Evolutionary conservation across 2,797 vertebrate genomes (phyloP), one percentile per base, ranked within the genome.

Genomic region (Onychomys torridus): DNA sequence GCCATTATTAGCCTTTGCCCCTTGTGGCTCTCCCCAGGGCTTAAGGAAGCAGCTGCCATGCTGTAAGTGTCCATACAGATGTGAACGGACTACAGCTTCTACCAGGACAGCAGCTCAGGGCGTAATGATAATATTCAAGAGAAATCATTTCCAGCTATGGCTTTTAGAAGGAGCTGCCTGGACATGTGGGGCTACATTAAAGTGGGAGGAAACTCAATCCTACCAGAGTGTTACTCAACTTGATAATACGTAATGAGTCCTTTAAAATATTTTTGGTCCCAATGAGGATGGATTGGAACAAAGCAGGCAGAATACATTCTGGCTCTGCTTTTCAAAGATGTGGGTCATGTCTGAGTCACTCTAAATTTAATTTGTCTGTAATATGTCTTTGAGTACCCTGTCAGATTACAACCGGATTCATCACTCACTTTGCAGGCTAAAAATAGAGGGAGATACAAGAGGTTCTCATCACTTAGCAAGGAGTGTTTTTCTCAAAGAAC

Each of bases 351-450:
- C 84, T 67, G 86, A 93, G 78, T 78, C 46, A 13, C 55, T 6
- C 8, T 95, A 88, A 88, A 97, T 89, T 97, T 95, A 95, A 96
- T 95, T 96, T 93, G 86, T 61, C 49, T 93, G 43, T 93, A 94
- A 94, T 95, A 93, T 57, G 40, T 92, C 90, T 94, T 90, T 96
- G 93, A 96, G 55, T 52, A 75, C 29, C 81, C 43, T 93, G 96
- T 94, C 92, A 87, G 93, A 84, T 95, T 92, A 89, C 79, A 93
- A 94, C 77, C 73, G 67, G 92, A 97, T 97, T 93, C 96, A 90
- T 96, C 82, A 69, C 52, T 97, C 90, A 92, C 61, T 93, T 93
- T 5, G 1, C 82, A 92, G 90, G 55, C 94, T 96, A 82, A 97
- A 95, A 96, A 94, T 92, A 95, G 94, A 96, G 59, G 40, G 40